phyloP scores from a whole-genome alignment of 2,888 invertebrate species.

The Caenorhabditis panamensis region DNA sequence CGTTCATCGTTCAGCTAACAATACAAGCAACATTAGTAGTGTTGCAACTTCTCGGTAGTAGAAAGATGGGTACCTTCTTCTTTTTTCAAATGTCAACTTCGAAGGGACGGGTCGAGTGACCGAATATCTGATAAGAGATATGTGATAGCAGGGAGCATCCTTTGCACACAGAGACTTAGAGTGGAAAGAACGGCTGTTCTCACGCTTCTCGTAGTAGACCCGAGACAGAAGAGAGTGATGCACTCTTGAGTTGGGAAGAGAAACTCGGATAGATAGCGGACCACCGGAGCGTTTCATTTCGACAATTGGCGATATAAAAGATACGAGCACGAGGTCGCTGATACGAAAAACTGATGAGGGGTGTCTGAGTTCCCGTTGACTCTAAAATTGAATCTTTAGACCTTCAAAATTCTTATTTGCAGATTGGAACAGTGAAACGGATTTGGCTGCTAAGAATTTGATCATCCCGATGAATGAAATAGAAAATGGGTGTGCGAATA shows the following conservation, averaged over 20 bases:
- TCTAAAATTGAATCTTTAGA: no score
- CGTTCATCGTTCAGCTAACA: slow-evolving; percentile 44
- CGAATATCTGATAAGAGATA: slow-evolving; percentile 52
- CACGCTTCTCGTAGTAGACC: slow-evolving; percentile 42
- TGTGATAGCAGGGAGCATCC: slow-evolving; percentile 31
- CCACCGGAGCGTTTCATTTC: slow-evolving; percentile 28
- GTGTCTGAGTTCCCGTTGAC: not conserved
- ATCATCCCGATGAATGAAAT: slow-evolving; percentile 8
- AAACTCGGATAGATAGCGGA: not conserved
- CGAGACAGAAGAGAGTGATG: slow-evolving; percentile 32
- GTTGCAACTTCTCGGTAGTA: slow-evolving; percentile 48
- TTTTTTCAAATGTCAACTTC: slow-evolving; percentile 58
- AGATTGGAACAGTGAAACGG: not conserved
- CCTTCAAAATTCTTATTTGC: not conserved
- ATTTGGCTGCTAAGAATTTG: not conserved
- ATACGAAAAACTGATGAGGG: slow-evolving; percentile 8
- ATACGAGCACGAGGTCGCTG: slow-evolving; percentile 26
- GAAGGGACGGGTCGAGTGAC: slow-evolving; percentile 33
- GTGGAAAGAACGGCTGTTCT: slow-evolving; percentile 62
- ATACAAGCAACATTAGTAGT: slow-evolving; percentile 38
- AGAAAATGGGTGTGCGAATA: slow-evolving; percentile 8
- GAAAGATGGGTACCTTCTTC: slow-evolving; percentile 47
- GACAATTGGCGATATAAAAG: slow-evolving; percentile 40
- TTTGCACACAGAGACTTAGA: slow-evolving; percentile 1
- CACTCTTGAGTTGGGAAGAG: slow-evolving; percentile 21